Conservation (phyloP, 2,888 invertebrate genomes). For the Drosophila dives region DNA sequence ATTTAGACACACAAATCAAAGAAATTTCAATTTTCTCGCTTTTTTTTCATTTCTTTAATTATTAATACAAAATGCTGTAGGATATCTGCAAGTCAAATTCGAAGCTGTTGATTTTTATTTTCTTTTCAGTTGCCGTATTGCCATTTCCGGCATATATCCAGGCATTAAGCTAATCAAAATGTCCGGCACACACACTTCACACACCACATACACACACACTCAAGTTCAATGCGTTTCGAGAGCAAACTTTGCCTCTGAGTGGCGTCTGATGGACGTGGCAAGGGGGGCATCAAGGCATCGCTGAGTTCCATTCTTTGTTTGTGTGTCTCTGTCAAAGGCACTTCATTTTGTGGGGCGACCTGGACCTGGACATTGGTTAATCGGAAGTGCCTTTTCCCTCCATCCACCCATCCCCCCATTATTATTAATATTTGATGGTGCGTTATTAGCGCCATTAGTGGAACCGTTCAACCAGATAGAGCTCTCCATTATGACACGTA, state of each 20-base stretch:
- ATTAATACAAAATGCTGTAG: constrained; percentile 11
- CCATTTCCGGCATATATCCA: constrained; percentile 68
- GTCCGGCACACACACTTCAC: constrained; percentile 62
- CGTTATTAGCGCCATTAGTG: constrained; percentile 71
- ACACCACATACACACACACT: constrained; percentile 25
- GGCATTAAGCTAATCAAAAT: constrained; percentile 77
- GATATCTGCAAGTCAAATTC: constrained; percentile 52
- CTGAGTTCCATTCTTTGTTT: constrained; percentile 18
- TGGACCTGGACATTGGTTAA: constrained; percentile 43
- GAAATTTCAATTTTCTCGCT: background rate
- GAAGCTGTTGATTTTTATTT: constrained; percentile 5
- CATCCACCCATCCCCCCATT: constrained; percentile 14
- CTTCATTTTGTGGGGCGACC: constrained; percentile 41
- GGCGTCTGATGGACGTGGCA: constrained; percentile 22
- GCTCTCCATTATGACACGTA: constrained; percentile 63
- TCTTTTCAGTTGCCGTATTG: constrained; percentile 33
- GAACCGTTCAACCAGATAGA: background rate
- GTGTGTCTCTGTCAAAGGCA: constrained; percentile 36
- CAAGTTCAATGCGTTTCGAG: constrained; percentile 54
- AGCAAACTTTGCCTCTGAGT: constrained; percentile 60
- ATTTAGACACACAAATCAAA: background rate
- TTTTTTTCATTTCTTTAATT: background rate
- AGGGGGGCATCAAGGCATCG: background rate
- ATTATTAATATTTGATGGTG: constrained; percentile 73
- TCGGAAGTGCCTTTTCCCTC: constrained; percentile 48